phyloP scores from a whole-genome alignment of 2,113 vertebrate genomes.

The Coreoperca whiteheadi region DNA sequence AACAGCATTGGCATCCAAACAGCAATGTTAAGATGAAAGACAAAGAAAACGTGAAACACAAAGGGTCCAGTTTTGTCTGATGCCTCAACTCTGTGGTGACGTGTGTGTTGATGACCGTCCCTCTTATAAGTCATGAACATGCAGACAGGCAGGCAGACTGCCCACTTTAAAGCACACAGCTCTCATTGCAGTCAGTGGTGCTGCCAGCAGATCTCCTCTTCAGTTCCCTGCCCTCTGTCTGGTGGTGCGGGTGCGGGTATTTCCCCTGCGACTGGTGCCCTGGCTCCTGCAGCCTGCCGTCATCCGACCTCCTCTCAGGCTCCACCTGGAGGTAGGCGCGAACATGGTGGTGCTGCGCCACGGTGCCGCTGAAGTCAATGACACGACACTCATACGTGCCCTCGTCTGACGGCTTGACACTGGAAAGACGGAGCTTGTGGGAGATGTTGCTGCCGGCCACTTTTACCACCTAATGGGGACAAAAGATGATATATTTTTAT shows the following conservation, averaged over 20 bases:
- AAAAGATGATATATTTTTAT: not conserved
- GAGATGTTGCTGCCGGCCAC: constrained; percentile 98
- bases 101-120: constrained; percentile 45
- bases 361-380: constrained; percentile 92
- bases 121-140: constrained; percentile 60
- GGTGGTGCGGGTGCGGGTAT: constrained; percentile 74
- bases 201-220: constrained; percentile 84
- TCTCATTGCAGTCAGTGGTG: constrained; percentile 75
- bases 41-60: constrained; percentile 46
- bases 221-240: constrained; percentile 86
- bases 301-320: constrained; percentile 79
- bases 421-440: constrained; percentile 95
- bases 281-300: constrained; percentile 75
- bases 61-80: constrained; percentile 27
- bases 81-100: constrained; percentile 18
- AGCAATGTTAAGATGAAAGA: constrained; percentile 16
- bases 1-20: constrained; percentile 49
- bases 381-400: constrained; percentile 95
- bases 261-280: constrained; percentile 51
- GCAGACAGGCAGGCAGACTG: constrained; percentile 47
- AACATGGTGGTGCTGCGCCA: constrained; percentile 90
- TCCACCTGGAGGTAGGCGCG: constrained; percentile 93
- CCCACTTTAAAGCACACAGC: constrained; percentile 85
- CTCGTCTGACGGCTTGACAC: constrained; percentile 92
- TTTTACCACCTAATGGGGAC: constrained; percentile 91